Evolutionary conservation across 1,140 invertebrate genomes (phyloP).

Genomic region (Philopotamus ludificatus): DNA sequence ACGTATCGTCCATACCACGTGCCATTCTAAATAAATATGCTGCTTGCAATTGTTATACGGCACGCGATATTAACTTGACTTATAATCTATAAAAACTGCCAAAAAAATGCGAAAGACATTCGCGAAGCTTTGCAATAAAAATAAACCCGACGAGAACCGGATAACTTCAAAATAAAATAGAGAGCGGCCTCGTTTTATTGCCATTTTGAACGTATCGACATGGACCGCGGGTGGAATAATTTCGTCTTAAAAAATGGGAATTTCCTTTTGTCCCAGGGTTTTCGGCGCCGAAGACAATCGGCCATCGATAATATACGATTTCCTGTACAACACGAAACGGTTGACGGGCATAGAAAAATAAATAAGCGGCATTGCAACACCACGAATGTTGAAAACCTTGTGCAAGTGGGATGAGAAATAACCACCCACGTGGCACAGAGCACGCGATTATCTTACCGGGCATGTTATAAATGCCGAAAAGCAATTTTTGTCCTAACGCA

Average conservation of each 20-base stretch:
- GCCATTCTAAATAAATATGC: no score
- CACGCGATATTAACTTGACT: background rate
- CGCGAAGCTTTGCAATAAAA: conserved; percentile 10
- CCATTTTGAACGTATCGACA: no score
- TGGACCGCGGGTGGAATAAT: no score
- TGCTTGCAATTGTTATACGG: conserved; percentile 13
- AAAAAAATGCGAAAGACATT: conserved; percentile 9
- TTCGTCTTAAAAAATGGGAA: no score
- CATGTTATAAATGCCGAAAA: background rate
- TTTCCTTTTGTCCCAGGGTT: no score
- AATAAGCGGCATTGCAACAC: background rate
- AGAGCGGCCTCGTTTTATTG: conserved; percentile 37
- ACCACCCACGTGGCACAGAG: conserved; percentile 20
- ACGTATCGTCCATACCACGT: no score
- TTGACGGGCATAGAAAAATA: conserved; percentile 3
- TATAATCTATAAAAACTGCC: conserved; percentile 12
- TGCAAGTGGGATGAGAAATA: conserved; percentile 31
- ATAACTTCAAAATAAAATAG: conserved; percentile 35
- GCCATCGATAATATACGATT: no score
- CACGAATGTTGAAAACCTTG: conserved; percentile 16
- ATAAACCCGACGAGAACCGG: conserved; percentile 27
- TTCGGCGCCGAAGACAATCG: no score
- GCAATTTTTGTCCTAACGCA: background rate
- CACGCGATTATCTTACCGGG: background rate
- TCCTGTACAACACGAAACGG: background rate